Evolutionary conservation across 2,888 invertebrate genomes (phyloP), one percentile per base, ranked within the genome.

Genomic region (Volucella bombylans): DNA sequence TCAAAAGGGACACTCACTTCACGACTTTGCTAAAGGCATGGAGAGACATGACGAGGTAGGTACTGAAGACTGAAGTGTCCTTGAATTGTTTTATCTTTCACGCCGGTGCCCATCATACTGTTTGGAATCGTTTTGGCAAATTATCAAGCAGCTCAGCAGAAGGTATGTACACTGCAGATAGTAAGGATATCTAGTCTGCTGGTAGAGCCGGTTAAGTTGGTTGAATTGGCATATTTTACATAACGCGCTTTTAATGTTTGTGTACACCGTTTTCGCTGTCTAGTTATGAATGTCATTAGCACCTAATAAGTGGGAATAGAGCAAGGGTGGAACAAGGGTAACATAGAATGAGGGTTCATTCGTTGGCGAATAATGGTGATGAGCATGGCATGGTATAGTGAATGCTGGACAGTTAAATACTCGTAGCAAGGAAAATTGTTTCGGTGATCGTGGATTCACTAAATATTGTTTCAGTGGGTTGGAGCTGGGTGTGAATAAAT

Each of bases 231-330:
- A 55, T 62, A 47, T 68, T 80, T 80, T 62, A 62, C 74, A 74
- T 80, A 80, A 73, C 73, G 73, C 67, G 73, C 55, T 74, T 50
- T 52, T 74, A 43, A 59, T 69, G 62, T 31, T 69, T 18, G 45
- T 31, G 47, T 65, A 65, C 55, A 49, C 41, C 45, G 62, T 68
- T 74, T 74, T 54, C 68, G 10, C 49, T 74, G 74, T 55, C 68
- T 50, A 50, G 80, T 55, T 74, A 49, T 61, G 59, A 49, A 59
- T 61, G 62, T 31, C 72, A 43, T 73, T 80, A 74, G 64, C 80
- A 80, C 74, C 47, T 80, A 57, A 74, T 45, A 49, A 43, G 64
- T 45, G 14, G 12, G 31, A 18, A 12, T 57, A 15, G 43, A n/a
- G 39, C 50, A 31, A 11, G 45, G 64, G 23, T 68, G 14, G 14